These are phyloP conservation scores for Cryptosula pallasiana DNA, from an alignment of 2,888 invertebrate species.

Conservation along the genomic window DNA sequence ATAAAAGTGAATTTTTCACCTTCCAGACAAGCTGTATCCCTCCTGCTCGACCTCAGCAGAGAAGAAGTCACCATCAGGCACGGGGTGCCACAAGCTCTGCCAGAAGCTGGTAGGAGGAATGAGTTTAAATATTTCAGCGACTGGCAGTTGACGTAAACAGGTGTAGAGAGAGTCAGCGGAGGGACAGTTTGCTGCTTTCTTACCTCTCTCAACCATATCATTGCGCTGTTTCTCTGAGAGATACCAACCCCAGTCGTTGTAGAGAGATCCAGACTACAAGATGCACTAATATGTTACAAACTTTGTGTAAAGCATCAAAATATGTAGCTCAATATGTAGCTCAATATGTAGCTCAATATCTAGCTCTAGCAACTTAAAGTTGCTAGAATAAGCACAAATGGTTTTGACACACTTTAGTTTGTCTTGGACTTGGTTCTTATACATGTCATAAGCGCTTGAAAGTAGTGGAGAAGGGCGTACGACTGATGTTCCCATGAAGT, in stretches of 20 bases:
- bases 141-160: neutral
- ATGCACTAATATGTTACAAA: neutral
- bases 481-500: too few species aligned
- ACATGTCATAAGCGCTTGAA: too few species aligned
- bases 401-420: too few species aligned
- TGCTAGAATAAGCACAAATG: too few species aligned
- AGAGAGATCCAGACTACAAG: constrained; percentile 13
- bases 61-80: constrained; percentile 6
- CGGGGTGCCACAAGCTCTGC: neutral
- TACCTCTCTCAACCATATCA: neutral
- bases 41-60: neutral
- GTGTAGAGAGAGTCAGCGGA: neutral
- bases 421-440: too few species aligned
- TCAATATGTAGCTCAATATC: too few species aligned
- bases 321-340: too few species aligned
- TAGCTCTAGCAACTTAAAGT: too few species aligned
- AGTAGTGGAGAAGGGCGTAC: too few species aligned
- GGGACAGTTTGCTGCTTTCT: neutral
- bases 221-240: neutral
- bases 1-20: too few species aligned
- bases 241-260: constrained; percentile 11
- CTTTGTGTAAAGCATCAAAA: too few species aligned
- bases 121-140: neutral
- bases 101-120: neutral
- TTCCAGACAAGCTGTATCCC: neutral